phyloP scores from a whole-genome alignment of 2,113 vertebrate genomes.

The Phoenicopterus ruber region DNA sequence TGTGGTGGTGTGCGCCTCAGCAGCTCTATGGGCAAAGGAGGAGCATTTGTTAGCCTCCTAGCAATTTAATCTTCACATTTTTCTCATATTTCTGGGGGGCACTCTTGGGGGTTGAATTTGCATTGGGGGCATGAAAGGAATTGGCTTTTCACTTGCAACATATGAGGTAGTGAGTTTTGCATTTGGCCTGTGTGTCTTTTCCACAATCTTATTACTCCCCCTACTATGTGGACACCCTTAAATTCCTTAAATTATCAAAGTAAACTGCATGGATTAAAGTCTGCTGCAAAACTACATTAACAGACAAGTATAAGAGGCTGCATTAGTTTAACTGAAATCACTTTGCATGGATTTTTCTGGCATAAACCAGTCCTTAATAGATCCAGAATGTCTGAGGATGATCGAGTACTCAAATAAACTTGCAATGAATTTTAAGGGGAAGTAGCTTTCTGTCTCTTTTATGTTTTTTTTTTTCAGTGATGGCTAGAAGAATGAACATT shows the following conservation, averaged over 20 bases:
- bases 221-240: background rate
- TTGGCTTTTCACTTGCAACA: background rate
- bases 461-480: background rate
- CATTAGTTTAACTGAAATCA: slow-evolving; percentile 11
- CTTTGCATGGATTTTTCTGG: slow-evolving; percentile 12
- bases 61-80: background rate
- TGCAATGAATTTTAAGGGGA: slow-evolving; percentile 24
- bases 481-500: background rate
- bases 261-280: background rate
- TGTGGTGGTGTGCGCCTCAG: background rate
- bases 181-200: background rate
- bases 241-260: background rate
- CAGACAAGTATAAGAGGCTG: background rate
- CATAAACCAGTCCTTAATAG: slow-evolving; percentile 27
- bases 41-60: background rate
- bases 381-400: slow-evolving; percentile 7
- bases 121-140: background rate
- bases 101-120: background rate
- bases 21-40: background rate
- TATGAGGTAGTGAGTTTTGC: background rate
- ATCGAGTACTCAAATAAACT: slow-evolving; percentile 21
- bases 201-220: background rate
- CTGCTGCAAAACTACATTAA: background rate
- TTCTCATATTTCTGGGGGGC: background rate
- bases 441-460: slow-evolving; percentile 1